Evolutionary conservation across 2,113 vertebrate genomes (phyloP), one percentile per base, ranked within the genome.

Genomic region (Cynoglossus semilaevis): DNA sequence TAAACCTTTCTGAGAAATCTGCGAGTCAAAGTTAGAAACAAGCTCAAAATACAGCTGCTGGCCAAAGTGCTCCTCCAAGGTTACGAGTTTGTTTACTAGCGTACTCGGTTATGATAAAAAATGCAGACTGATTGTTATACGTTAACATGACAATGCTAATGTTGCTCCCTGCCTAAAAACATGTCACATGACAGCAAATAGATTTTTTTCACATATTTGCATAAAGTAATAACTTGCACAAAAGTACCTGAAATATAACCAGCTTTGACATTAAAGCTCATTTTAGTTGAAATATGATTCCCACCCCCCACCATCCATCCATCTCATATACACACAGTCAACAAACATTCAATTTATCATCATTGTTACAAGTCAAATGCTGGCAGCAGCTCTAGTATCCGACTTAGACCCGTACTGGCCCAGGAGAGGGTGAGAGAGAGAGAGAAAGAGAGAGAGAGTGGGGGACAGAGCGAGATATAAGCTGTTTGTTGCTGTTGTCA

Each of bases 401-500:
- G 79, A 80, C 85, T 74, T 81, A 85, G 84, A 85, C 85, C 85
- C 79, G 61, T 71, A 81, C 69, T 85, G 84, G 87, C 84, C 82
- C 81, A 76, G 74, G 79, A 88, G 86, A 82, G 82, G 10, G 9
- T 76, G 76, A 84, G 6, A 6, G 22, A 29, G 22, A 2, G 22
- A 29, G 22, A 6, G 79, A 88, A 84, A 82, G 82, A 4, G 9
- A 76, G 76, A 84, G 6, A 6, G n/a, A n/a, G n/a, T n/a, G n/a
- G n/a, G n/a, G n/a, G n/a, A n/a, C n/a, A n/a, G 22, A 29, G 22
- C 22, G 22, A 29, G 22, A 6, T 84, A 88, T 84, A 85, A 85
- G 84, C 84, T 86, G 85, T 88, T 88, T 86, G 85, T 88, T 87
- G 87, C 80, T 86, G 85, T 76, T 86, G 83, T 87, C 85, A 87